Conservation (phyloP, 2,888 invertebrate species). For the Sesia bembeciformis region DNA sequence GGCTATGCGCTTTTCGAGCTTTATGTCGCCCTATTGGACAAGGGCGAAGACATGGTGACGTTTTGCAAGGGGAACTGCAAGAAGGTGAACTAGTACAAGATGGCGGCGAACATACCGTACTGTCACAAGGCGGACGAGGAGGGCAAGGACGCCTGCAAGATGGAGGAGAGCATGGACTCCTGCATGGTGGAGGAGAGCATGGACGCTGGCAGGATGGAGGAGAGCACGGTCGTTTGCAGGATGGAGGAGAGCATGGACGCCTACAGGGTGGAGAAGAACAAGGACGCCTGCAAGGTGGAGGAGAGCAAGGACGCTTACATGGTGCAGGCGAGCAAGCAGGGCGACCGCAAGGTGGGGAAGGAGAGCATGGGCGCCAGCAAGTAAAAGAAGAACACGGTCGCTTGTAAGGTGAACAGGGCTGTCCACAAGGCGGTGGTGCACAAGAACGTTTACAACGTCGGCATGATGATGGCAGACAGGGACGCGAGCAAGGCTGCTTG, state of each 20-base stretch:
- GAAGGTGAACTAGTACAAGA: constrained; percentile 11
- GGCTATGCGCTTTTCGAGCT: constrained; percentile 33
- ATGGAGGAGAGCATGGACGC: constrained; percentile 2
- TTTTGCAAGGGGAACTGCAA: constrained; percentile 29
- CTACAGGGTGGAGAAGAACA: constrained; percentile 23
- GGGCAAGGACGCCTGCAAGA: neutral
- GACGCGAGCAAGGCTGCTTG: neutral
- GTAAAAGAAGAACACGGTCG: constrained; percentile 7
- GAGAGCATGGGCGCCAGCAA: constrained; percentile 8
- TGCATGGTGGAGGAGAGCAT: neutral
- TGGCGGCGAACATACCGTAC: neutral
- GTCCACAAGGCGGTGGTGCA: constrained; percentile 41
- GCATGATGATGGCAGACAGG: neutral
- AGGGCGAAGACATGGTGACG: constrained; percentile 44
- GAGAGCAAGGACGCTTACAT: constrained; percentile 11
- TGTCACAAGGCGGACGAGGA: neutral
- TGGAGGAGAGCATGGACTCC: neutral
- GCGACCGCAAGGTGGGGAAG: constrained; percentile 9
- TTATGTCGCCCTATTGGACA: constrained; percentile 40
- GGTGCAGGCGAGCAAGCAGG: constrained; percentile 4
- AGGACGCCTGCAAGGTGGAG: constrained; percentile 24
- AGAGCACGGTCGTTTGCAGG: neutral
- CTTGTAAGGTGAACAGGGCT: constrained; percentile 33
- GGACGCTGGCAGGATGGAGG: neutral
- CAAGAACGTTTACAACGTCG: constrained; percentile 26